Conservation (phyloP, 2,888 invertebrate genomes). For the Netelia melanura region DNA sequence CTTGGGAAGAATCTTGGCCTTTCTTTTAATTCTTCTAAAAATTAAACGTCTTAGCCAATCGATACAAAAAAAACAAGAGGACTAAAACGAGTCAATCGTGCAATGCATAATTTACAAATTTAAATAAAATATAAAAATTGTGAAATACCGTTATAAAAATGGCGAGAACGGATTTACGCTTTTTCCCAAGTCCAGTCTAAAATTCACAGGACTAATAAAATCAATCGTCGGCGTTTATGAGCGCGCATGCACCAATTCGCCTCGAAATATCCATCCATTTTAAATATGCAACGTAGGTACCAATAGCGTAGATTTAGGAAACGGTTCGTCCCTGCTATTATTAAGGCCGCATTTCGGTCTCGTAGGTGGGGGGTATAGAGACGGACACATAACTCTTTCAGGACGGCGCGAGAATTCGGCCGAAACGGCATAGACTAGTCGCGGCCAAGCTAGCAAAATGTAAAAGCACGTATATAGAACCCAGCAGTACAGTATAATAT, state of each 20-base stretch:
- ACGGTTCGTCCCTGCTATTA: conserved; percentile 50
- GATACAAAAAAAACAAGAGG: too few relatives aligned
- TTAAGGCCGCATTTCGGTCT: conserved; percentile 45
- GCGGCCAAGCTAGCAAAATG: conserved; percentile 58
- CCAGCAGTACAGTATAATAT: conserved; percentile 45
- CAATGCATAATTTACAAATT: too few relatives aligned
- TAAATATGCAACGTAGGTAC: not conserved
- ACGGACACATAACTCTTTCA: conserved; percentile 59
- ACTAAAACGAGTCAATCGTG: too few relatives aligned
- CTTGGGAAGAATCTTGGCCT: too few relatives aligned
- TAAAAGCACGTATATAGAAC: conserved; percentile 35
- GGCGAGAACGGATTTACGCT: too few relatives aligned
- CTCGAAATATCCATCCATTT: conserved; percentile 7
- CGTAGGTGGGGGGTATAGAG: conserved; percentile 12
- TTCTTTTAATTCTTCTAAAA: too few relatives aligned
- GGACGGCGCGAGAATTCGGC: conserved; percentile 62
- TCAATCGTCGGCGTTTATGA: not conserved
- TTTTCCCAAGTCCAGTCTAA: too few relatives aligned
- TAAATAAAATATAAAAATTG: too few relatives aligned
- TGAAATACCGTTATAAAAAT: too few relatives aligned
- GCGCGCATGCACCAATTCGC: not conserved
- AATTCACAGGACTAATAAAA: too few relatives aligned
- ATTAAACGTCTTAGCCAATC: too few relatives aligned
- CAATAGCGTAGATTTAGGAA: conserved; percentile 19
- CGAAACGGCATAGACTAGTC: conserved; percentile 61